Base-by-base conservation (phyloP, 2,888 invertebrate genomes). In the Brenthis daphne region DNA sequence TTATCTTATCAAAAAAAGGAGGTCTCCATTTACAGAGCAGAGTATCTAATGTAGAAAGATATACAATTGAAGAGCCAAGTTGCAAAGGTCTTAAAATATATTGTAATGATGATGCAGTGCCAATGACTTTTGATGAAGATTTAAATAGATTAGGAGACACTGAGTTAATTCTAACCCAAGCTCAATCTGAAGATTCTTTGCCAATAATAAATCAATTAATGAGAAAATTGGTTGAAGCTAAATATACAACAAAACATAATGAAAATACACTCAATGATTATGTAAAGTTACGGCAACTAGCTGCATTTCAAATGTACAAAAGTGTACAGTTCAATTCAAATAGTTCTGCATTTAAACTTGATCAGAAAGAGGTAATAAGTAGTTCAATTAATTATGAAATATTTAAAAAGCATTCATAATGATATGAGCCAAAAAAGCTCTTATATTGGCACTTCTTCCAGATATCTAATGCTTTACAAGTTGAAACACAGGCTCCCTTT, bases 61-160 rank as follows among this genome's bases (percentile, higher is more conserved):
- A 82, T 67, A 80, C 82, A 65, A 63, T 91, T 0, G 75, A 77
- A 20, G 90, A 91, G 76, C 14, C 63, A 12, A 55, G 67, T 1
- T 86, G 86, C 60, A 79, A 67, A 53, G 92, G 92, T 63, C 74
- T 92, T 16, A 86, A 83, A 79, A 77, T 92, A 4, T 73, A 80
- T 16, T 69, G 70, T 48, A 84, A 79, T 57, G 85, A 85, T 75
- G 89, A 90, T 74, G 86, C 85, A 2, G 80, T 87, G 1, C 89
- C 90, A 13, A 66, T 89, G 8, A 72, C 82, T n/a, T 86, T 86
- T 76, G 87, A 91, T 79, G 85, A 87, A n/a, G 82, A 87, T 68
- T 88, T 88, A 68, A 74, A 83, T 48, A 78, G 75, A 24, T 69
- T 83, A 12, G 78, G 77, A 20, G 80, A 80, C 4, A 71, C 73